A percentile compares a stretch with the other conserved stretches of the same genome.
These are phyloP conservation scores for Indri indri DNA, from an alignment of 2,113 vertebrate genomes.

Conservation along the genomic window DNA sequence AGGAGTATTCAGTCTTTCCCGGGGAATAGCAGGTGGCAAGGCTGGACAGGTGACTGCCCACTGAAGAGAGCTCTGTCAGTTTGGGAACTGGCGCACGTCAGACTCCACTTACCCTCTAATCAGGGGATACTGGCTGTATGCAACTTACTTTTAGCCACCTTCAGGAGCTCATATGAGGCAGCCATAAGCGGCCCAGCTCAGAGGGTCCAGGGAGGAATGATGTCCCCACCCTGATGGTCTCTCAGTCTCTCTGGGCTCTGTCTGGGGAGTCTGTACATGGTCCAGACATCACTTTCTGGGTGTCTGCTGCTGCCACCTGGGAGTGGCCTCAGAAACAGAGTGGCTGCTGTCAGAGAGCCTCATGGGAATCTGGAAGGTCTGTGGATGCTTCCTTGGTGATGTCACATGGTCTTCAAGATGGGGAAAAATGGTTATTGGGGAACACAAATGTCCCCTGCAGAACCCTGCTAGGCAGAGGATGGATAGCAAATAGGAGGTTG, in stretches of 20 bases:
- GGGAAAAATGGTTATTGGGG: not conserved
- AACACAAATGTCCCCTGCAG: not conserved
- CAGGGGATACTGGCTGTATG: not conserved
- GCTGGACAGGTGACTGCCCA: not conserved
- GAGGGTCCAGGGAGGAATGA: not conserved
- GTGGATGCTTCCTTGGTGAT: not conserved
- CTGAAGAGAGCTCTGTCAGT: not conserved
- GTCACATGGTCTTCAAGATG: not conserved
- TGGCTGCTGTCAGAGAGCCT: not conserved
- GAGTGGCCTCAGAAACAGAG: not conserved
- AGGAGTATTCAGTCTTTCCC: not conserved
- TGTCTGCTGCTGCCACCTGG: not conserved
- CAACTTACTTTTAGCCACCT: not conserved
- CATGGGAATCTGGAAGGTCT: not conserved
- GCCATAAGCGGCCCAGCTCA: not conserved
- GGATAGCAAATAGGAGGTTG: not conserved
- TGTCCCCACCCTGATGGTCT: not conserved
- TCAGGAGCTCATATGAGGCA: not conserved
- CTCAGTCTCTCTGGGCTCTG: not conserved
- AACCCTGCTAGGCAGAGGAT: not conserved
- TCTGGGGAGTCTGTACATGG: not conserved
- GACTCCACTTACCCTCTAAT: not conserved
- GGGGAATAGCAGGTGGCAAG: not conserved
- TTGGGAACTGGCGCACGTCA: not conserved
- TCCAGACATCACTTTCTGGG: not conserved